phyloP scores from a whole-genome alignment of 2,113 vertebrate genomes.

The Zapus hudsonius region DNA sequence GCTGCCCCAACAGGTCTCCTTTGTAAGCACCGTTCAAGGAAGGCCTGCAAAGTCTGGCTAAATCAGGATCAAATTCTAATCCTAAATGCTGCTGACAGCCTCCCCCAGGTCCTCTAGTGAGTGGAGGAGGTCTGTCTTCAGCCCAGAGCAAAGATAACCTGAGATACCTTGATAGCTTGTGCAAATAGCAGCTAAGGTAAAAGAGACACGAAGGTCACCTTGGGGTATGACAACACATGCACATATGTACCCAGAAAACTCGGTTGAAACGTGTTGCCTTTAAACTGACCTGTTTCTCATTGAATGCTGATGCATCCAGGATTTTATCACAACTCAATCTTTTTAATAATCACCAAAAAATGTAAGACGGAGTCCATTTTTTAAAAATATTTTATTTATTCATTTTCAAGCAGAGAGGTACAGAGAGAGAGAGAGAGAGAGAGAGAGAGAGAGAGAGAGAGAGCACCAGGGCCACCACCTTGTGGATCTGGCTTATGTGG shows the following conservation, averaged over 20 bases:
- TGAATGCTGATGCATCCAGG: not conserved
- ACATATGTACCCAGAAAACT: not conserved
- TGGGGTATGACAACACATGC: not conserved
- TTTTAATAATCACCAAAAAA: not conserved
- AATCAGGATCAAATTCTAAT: conserved; percentile 28
- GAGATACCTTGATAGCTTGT: conserved; percentile 64
- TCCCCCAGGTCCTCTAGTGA: conserved; percentile 61
- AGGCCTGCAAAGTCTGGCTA: not conserved
- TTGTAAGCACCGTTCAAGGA: not conserved
- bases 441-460: no score
- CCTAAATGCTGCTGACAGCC: conserved; percentile 40
- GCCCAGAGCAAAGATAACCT: conserved; percentile 73
- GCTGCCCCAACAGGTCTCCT: not conserved
- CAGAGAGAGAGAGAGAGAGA: no score
- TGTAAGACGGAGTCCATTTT: no score
- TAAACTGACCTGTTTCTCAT: not conserved
- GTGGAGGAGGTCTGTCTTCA: conserved; percentile 71
- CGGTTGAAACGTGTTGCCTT: not conserved
- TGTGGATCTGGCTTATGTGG: no score
- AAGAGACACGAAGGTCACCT: conserved; percentile 69
- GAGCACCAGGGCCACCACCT: no score
- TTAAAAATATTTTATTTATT: no score
- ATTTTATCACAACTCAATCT: not conserved
- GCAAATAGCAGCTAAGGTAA: conserved; percentile 67
- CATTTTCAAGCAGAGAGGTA: no score